Conservation (phyloP, 2,888 invertebrate species). For the Drosophila paranaensis region DNA sequence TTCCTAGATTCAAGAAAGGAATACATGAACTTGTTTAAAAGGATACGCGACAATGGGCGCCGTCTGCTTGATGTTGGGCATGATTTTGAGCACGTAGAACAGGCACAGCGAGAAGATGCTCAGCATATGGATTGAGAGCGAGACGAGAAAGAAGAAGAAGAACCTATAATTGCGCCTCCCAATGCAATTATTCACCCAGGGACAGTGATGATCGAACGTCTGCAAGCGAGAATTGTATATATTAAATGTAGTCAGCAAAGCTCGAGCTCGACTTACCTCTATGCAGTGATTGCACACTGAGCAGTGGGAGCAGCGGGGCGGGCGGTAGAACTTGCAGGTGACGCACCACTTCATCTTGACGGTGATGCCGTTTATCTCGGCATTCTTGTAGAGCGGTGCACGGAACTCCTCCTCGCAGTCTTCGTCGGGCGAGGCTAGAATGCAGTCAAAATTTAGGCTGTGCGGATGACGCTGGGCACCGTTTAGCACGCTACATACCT, state of each 20-base stretch:
- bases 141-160: slow-evolving; percentile 99
- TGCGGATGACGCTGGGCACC: slow-evolving; percentile 43
- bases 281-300: slow-evolving; percentile 99
- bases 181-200: slow-evolving; percentile 99
- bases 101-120: slow-evolving; percentile 98
- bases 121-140: slow-evolving; percentile 98
- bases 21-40: too few relatives aligned
- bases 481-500: slow-evolving; percentile 87
- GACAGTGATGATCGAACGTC: slow-evolving; percentile 99
- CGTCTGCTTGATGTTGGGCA: slow-evolving; percentile 91
- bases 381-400: slow-evolving; percentile 97
- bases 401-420: slow-evolving; percentile 98
- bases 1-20: too few relatives aligned
- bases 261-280: slow-evolving; percentile 88
- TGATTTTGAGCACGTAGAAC: slow-evolving; percentile 94
- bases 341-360: slow-evolving; percentile 99
- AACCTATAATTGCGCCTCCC: slow-evolving; percentile 98
- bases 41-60: slow-evolving; percentile 95
- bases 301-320: slow-evolving; percentile 99
- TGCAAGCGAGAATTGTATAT: slow-evolving; percentile 83
- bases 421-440: slow-evolving; percentile 96
- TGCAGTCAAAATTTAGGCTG: slow-evolving; percentile 75
- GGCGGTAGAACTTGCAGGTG: slow-evolving; percentile 99
- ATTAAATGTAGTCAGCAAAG: neutral
- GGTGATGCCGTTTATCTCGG: slow-evolving; percentile 99